Conservation (phyloP, 2,113 vertebrate species). For the Nesogale talazaci region DNA sequence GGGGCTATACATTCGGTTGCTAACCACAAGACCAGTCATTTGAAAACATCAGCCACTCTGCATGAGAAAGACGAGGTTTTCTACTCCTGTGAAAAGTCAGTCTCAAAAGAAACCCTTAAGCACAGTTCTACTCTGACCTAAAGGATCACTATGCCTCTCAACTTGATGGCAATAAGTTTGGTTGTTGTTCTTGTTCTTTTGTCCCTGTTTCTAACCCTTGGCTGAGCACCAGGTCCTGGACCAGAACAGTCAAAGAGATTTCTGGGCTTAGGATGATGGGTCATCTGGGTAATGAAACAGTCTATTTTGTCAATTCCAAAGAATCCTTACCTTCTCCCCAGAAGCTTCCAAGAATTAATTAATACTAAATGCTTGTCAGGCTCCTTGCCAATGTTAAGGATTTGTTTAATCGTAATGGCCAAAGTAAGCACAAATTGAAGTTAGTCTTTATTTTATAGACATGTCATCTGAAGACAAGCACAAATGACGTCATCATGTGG, state of each 20-base stretch:
- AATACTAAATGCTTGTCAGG: constrained; percentile 74
- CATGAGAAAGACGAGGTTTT: too few relatives aligned
- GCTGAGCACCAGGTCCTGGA: rapidly evolving
- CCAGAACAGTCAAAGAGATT: background rate
- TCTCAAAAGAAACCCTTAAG: too few relatives aligned
- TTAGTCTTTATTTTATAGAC: constrained; percentile 55
- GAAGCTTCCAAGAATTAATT: constrained; percentile 68
- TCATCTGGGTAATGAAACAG: constrained; percentile 52
- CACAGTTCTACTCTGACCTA: too few relatives aligned
- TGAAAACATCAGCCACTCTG: too few relatives aligned
- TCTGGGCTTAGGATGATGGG: background rate
- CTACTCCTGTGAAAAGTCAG: too few relatives aligned
- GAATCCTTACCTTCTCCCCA: constrained; percentile 51
- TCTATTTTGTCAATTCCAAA: constrained; percentile 48
- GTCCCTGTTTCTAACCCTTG: too few relatives aligned
- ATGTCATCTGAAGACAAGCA: background rate
- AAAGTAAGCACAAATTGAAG: constrained; percentile 53
- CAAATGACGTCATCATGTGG: background rate
- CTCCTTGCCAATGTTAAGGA: constrained; percentile 58
- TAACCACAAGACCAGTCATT: too few relatives aligned
- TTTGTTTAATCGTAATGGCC: constrained; percentile 58
- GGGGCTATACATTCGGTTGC: too few relatives aligned
- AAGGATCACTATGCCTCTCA: too few relatives aligned
- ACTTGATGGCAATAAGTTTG: too few relatives aligned
- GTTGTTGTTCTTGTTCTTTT: too few relatives aligned